Conservation (phyloP, 2,888 invertebrate genomes). For the Uropetala carovei region DNA sequence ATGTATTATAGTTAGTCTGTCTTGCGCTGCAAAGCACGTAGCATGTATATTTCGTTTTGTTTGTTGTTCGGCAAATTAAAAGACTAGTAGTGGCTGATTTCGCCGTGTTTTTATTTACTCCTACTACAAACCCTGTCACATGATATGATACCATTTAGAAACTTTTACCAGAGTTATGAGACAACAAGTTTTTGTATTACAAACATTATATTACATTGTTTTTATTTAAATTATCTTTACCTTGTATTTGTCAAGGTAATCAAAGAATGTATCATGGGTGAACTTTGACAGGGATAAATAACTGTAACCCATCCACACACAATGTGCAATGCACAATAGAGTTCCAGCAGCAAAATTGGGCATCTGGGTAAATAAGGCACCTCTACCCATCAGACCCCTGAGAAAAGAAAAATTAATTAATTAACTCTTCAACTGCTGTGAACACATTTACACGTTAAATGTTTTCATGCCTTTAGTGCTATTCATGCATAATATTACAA, state of each 20-base stretch:
- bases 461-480: background rate
- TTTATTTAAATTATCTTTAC: background rate
- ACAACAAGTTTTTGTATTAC: no score
- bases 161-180: no score
- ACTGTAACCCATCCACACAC: conserved; percentile 40
- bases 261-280: conserved; percentile 42
- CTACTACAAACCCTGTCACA: no score
- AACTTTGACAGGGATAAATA: conserved; percentile 54
- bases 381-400: conserved; percentile 45
- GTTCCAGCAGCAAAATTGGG: conserved; percentile 49
- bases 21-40: no score
- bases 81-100: no score
- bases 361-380: conserved; percentile 53
- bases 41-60: no score
- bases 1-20: no score
- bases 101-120: no score
- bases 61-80: no score
- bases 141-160: no score
- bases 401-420: background rate
- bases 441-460: background rate
- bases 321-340: conserved; percentile 39
- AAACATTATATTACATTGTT: background rate
- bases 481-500: background rate
- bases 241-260: conserved; percentile 56
- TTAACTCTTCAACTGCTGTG: background rate